Percentiles rank a stretch among this genome's conserved stretches.
These are phyloP conservation scores for Atractosteus spatula DNA, from an alignment of 2,113 vertebrate species.

Conservation along the genomic window DNA sequence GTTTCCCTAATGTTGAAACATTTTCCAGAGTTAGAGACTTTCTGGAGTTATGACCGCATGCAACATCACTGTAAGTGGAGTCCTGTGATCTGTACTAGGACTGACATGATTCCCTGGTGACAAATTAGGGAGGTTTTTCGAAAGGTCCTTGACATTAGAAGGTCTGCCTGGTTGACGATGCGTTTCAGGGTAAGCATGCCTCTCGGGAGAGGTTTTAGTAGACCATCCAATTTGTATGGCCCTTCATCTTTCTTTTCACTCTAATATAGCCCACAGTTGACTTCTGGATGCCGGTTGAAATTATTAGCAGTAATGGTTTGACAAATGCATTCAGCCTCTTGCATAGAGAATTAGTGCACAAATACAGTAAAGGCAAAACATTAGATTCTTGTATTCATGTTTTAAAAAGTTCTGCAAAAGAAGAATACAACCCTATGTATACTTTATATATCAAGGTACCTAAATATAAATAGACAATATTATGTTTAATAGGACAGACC, in stretches of 20 bases:
- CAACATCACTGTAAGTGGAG: neutral
- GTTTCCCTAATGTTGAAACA: too few species aligned
- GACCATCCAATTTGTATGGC: neutral
- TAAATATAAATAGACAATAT: too few species aligned
- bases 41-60: too few species aligned
- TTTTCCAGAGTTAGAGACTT: too few species aligned
- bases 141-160: neutral
- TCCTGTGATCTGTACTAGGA: conserved; percentile 1
- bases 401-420: too few species aligned
- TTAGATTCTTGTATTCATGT: too few species aligned
- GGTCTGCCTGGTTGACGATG: conserved; percentile 6
- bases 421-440: too few species aligned
- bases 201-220: neutral
- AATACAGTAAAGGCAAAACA: too few species aligned
- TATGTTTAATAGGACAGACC: too few species aligned
- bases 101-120: conserved; percentile 10
- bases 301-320: neutral
- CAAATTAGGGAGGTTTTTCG: neutral
- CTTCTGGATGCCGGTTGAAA: neutral
- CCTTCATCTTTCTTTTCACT: conserved; percentile 2
- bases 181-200: conserved; percentile 8
- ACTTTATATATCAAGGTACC: too few species aligned
- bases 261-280: neutral
- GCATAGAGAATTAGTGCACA: too few species aligned
- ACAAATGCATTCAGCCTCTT: too few species aligned